These are phyloP conservation scores for honey bee (Apis mellifera) DNA, from an alignment of 1,140 invertebrate species.

Conservation along the genomic window DNA sequence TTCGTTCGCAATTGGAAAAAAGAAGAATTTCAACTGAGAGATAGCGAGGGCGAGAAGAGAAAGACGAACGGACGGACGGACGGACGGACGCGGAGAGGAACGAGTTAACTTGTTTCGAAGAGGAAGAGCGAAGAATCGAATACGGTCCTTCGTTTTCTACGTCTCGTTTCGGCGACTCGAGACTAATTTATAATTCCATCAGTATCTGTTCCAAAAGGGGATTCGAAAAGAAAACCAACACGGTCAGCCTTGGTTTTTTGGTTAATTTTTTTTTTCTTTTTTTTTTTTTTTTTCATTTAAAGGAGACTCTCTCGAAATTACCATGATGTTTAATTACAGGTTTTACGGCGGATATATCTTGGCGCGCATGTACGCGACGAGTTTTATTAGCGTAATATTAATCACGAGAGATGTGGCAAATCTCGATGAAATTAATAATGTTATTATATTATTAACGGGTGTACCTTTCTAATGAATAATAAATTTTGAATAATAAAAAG, in stretches of 20 bases:
- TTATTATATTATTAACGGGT: not conserved
- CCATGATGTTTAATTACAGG: slow-evolving; percentile 25
- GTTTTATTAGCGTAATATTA: slow-evolving; percentile 20
- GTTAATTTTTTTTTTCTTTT: not conserved
- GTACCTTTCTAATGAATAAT: no score
- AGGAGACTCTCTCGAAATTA: not conserved
- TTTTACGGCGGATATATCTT: not conserved
- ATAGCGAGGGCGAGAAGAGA: slow-evolving; percentile 6
- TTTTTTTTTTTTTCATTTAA: not conserved
- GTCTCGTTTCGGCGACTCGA: not conserved
- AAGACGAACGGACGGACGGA: no score
- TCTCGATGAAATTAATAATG: not conserved
- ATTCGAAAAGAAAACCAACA: not conserved
- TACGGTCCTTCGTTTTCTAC: slow-evolving; percentile 3
- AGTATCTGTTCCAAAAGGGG: slow-evolving; percentile 24
- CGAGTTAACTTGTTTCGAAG: slow-evolving; percentile 25
- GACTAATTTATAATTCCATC: slow-evolving; percentile 41
- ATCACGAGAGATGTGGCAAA: not conserved
- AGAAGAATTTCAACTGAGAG: not conserved
- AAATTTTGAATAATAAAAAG: no score
- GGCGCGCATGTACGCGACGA: not conserved
- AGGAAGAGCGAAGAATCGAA: slow-evolving; percentile 9
- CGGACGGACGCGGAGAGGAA: not conserved
- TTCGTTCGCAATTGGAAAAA: slow-evolving; percentile 2
- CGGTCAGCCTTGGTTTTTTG: not conserved